phyloP scores from a whole-genome alignment of 2,113 vertebrate genomes.

The Serilophus lunatus region DNA sequence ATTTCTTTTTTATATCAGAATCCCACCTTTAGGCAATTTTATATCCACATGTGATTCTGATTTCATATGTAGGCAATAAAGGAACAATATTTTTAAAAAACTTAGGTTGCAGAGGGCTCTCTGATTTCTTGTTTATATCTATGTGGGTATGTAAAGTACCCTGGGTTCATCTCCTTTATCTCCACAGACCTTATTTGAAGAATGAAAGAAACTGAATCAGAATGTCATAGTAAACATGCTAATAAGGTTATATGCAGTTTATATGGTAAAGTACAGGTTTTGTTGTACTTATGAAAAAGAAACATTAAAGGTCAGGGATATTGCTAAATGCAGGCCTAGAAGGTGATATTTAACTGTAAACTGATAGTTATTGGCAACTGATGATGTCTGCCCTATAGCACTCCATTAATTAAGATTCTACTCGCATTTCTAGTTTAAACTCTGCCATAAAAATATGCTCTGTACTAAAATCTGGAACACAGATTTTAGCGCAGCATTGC shows the following conservation, averaged over 20 bases:
- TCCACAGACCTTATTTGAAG: neutral
- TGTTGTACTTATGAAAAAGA: conserved; percentile 27
- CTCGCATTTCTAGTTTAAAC: conserved; percentile 52
- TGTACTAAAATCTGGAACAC: conserved; percentile 34
- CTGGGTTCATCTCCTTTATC: neutral
- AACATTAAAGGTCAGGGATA: neutral
- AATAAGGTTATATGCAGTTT: neutral
- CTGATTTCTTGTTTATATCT: neutral
- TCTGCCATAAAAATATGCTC: conserved; percentile 47
- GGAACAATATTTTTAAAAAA: neutral
- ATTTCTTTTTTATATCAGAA: neutral
- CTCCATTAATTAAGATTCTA: conserved; percentile 65
- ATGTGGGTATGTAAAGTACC: neutral
- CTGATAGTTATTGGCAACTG: neutral
- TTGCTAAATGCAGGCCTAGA: conserved; percentile 8
- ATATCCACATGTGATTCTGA: neutral
- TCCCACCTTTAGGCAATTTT: neutral
- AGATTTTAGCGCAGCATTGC: conserved; percentile 16
- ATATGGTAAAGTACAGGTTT: neutral
- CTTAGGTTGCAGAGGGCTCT: neutral
- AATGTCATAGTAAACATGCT: neutral
- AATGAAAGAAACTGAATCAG: neutral
- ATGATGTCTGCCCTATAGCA: neutral
- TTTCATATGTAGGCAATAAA: neutral
- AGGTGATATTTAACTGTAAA: conserved; percentile 12